These are phyloP conservation scores for Drosophila merina DNA, from an alignment of 2,888 invertebrate genomes.

Conservation along the genomic window DNA sequence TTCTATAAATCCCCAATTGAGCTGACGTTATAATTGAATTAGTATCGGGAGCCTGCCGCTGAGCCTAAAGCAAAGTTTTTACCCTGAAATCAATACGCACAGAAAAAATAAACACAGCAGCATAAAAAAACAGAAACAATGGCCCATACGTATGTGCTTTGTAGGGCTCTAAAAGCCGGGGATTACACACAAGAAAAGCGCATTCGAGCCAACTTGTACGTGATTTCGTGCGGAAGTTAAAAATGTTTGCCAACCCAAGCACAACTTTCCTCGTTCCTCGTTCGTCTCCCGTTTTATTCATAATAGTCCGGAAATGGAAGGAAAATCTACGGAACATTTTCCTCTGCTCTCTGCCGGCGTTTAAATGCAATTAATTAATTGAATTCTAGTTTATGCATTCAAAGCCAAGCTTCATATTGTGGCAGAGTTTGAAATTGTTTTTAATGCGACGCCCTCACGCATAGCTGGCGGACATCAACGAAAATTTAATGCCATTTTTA, in stretches of 20 bases:
- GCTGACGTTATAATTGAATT: slow-evolving; percentile 48
- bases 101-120: slow-evolving; percentile 8
- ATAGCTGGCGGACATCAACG: background rate
- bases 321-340: slow-evolving; percentile 7
- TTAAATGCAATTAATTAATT: slow-evolving; percentile 66
- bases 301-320: slow-evolving; percentile 23
- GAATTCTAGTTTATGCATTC: slow-evolving; percentile 37
- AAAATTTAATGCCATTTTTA: slow-evolving; percentile 62
- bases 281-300: background rate
- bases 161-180: slow-evolving; percentile 16
- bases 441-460: slow-evolving; percentile 62
- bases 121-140: slow-evolving; percentile 25
- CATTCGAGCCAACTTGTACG: slow-evolving; percentile 47
- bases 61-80: slow-evolving; percentile 18
- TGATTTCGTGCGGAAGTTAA: slow-evolving; percentile 53
- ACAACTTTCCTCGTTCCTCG: slow-evolving; percentile 14
- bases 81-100: slow-evolving; percentile 35
- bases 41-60: slow-evolving; percentile 21
- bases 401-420: slow-evolving; percentile 26
- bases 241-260: slow-evolving; percentile 43
- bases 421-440: slow-evolving; percentile 27
- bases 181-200: slow-evolving; percentile 41
- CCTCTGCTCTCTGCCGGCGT: slow-evolving; percentile 4
- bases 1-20: slow-evolving; percentile 25
- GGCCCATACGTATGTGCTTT: background rate